Conservation (phyloP, 2,888 invertebrate species). For the Leptogaster cylindrica region DNA sequence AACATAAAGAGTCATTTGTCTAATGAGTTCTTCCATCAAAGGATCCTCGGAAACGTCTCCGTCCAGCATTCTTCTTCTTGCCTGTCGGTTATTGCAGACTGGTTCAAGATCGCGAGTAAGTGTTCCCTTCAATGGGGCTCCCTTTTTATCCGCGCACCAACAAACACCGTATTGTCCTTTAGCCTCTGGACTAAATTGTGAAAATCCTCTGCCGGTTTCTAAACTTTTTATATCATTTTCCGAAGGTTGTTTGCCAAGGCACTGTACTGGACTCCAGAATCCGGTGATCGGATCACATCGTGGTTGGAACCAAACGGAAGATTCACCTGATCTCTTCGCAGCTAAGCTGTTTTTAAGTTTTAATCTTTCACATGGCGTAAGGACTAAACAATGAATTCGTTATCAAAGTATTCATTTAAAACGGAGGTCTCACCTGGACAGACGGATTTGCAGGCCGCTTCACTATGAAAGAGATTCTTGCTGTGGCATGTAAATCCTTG, state of each 20-base stretch:
- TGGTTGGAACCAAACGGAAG: constrained; percentile 70
- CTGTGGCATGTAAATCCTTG: constrained; percentile 76
- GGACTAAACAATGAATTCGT: constrained; percentile 61
- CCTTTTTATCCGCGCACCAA: constrained; percentile 85
- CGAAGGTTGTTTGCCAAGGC: constrained; percentile 67
- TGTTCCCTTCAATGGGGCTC: constrained; percentile 81
- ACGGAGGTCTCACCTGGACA: constrained; percentile 70
- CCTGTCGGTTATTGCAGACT: constrained; percentile 80
- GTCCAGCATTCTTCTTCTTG: constrained; percentile 66
- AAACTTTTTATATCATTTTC: not conserved
- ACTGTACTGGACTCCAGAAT: constrained; percentile 82
- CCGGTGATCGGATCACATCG: constrained; percentile 75
- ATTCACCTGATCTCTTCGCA: constrained; percentile 68
- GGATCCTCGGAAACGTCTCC: constrained; percentile 62
- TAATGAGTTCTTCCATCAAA: constrained; percentile 74
- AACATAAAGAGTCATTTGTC: constrained; percentile 69
- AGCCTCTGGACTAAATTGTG: constrained; percentile 39
- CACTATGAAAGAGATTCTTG: constrained; percentile 83
- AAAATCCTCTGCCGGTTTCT: constrained; percentile 50
- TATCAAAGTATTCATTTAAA: not conserved
- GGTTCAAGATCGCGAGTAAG: constrained; percentile 78
- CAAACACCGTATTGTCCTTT: constrained; percentile 71
- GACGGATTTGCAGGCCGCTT: constrained; percentile 77
- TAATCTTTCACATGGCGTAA: constrained; percentile 81
- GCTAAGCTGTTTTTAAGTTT: constrained; percentile 79